These are phyloP conservation scores for Triplophysa siluroides DNA, from an alignment of 2,113 vertebrate species.

Conservation along the genomic window DNA sequence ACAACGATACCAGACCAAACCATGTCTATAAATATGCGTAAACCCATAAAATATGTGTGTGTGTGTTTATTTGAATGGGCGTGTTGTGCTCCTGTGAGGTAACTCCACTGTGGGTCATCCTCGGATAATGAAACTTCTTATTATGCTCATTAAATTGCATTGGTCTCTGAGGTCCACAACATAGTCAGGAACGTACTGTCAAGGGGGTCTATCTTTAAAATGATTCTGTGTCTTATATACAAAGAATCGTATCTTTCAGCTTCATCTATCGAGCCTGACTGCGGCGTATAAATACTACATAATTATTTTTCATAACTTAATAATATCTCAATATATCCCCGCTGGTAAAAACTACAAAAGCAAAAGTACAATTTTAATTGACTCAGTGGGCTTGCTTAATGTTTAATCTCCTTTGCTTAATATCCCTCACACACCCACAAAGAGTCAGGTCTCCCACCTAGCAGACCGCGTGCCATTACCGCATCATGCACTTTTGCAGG, in stretches of 20 bases:
- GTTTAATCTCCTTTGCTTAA: constrained; percentile 20
- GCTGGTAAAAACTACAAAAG: neutral
- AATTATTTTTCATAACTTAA: neutral
- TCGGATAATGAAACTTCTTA: constrained; percentile 43
- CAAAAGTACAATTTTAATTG: neutral
- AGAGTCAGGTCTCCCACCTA: neutral
- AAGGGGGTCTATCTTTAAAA: constrained; percentile 27
- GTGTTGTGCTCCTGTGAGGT: constrained; percentile 21
- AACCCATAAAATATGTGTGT: constrained; percentile 22
- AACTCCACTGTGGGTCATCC: constrained; percentile 38
- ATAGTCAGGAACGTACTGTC: constrained; percentile 4
- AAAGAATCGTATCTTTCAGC: constrained; percentile 1
- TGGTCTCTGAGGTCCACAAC: constrained; percentile 32
- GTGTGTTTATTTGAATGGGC: constrained; percentile 25
- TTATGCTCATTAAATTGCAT: constrained; percentile 40
- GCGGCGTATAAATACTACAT: neutral
- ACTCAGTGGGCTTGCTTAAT: constrained; percentile 10
- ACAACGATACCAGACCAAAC: neutral
- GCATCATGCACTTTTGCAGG: constrained; percentile 5
- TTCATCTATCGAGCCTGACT: neutral
- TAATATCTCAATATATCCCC: constrained; percentile 14
- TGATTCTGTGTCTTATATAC: constrained; percentile 9
- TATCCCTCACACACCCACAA: constrained; percentile 12
- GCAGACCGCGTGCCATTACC: neutral
- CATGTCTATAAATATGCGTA: constrained; percentile 17